These are phyloP conservation scores for Ursus arctos DNA, from an alignment of 2,113 vertebrate species.

Conservation along the genomic window DNA sequence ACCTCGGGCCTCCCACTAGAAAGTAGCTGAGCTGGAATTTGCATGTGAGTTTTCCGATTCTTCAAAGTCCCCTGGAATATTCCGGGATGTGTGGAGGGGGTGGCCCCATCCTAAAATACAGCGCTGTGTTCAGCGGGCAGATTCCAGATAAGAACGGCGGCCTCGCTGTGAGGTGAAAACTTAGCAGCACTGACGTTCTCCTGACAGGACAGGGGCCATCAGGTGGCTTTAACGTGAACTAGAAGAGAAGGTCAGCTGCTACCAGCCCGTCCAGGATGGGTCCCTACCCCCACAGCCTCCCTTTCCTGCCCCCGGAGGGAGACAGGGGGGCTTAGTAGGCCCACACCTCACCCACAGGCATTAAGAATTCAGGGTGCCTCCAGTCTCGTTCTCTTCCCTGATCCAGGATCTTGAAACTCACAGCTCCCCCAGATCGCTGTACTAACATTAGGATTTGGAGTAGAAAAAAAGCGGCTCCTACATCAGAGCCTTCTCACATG, in stretches of 20 bases:
- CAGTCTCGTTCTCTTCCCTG: neutral
- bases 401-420: neutral
- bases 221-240: neutral
- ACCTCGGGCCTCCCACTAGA: neutral
- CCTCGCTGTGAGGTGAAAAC: too few species aligned
- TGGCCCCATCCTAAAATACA: neutral
- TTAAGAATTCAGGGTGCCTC: accelerated
- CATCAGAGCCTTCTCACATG: neutral
- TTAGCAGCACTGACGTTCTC: accelerated
- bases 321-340: neutral
- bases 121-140: neutral
- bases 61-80: neutral
- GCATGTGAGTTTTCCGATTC: neutral
- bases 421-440: accelerated
- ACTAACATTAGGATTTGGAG: neutral
- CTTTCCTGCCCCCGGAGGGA: neutral
- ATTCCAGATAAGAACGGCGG: neutral
- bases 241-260: neutral
- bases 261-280: neutral
- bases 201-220: accelerated
- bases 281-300: accelerated
- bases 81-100: neutral
- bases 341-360: accelerated
- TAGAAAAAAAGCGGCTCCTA: neutral
- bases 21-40: neutral